phyloP scores from a whole-genome alignment of 2,797 vertebrate genomes.

The Falco novaeseelandiae region DNA sequence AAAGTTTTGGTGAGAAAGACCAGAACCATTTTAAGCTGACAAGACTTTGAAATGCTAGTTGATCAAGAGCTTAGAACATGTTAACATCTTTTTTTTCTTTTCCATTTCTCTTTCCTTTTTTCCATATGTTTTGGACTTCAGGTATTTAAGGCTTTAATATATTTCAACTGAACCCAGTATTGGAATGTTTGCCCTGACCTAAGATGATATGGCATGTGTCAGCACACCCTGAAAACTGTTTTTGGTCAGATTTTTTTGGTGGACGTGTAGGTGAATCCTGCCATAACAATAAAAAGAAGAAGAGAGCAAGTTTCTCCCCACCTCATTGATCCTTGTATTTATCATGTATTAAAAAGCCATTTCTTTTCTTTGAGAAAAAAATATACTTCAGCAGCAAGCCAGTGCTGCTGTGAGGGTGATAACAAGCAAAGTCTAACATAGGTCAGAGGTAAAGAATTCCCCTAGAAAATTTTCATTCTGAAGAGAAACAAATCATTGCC shows the following conservation, averaged over 20 bases:
- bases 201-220: not conserved
- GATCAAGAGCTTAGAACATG: not conserved
- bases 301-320: not conserved
- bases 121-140: not conserved
- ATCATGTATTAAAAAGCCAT: not conserved
- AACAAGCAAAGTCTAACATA: slow-evolving; percentile 42
- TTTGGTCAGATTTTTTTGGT: not conserved
- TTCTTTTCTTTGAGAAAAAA: not conserved
- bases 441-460: slow-evolving; percentile 49
- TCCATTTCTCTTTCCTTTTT: not conserved
- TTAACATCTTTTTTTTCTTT: not conserved
- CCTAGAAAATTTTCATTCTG: slow-evolving; percentile 47
- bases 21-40: not conserved
- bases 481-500: slow-evolving; percentile 43
- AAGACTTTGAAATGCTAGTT: not conserved
- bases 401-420: slow-evolving; percentile 8
- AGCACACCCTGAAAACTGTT: not conserved
- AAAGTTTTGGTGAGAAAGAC: not conserved
- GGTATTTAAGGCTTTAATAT: not conserved
- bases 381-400: slow-evolving; percentile 1
- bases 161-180: not conserved
- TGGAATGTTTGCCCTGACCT: not conserved
- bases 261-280: not conserved
- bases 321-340: not conserved
- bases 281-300: not conserved